These are phyloP conservation scores for Rhagonycha lutea DNA, from an alignment of 2,888 invertebrate species.

Conservation along the genomic window DNA sequence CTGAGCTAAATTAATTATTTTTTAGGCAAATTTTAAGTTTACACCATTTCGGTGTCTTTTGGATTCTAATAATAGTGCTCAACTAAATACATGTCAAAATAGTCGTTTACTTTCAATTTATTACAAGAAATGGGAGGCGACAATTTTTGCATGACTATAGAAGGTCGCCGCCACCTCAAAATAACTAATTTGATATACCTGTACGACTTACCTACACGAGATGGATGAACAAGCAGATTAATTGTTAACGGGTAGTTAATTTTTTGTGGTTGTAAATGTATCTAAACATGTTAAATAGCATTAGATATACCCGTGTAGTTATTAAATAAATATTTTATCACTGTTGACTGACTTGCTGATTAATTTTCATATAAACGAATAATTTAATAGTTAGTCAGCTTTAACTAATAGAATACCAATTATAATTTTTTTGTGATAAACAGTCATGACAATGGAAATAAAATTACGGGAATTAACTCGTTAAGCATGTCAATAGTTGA, in stretches of 20 bases:
- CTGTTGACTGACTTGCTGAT: not conserved
- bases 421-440: not conserved
- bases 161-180: not conserved
- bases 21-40: not conserved
- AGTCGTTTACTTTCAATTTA: conserved; percentile 1
- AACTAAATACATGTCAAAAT: not conserved
- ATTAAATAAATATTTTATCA: not conserved
- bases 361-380: not conserved
- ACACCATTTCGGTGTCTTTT: not conserved
- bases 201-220: not conserved
- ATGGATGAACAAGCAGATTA: conserved; percentile 1
- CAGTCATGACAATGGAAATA: not conserved
- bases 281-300: not conserved
- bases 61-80: not conserved
- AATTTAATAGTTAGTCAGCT: not conserved
- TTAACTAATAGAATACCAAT: not conserved
- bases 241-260: not conserved
- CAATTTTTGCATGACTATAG: conserved; percentile 3
- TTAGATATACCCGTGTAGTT: not conserved
- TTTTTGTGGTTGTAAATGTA: not conserved
- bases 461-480: not conserved
- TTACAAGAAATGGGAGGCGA: conserved; percentile 1
- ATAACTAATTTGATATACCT: conserved; percentile 1
- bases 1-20: not conserved
- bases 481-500: not conserved